Percentiles rank a stretch among this genome's conserved stretches.
phyloP scores from a whole-genome alignment of 2,888 invertebrate species.

The Junonia oenone region DNA sequence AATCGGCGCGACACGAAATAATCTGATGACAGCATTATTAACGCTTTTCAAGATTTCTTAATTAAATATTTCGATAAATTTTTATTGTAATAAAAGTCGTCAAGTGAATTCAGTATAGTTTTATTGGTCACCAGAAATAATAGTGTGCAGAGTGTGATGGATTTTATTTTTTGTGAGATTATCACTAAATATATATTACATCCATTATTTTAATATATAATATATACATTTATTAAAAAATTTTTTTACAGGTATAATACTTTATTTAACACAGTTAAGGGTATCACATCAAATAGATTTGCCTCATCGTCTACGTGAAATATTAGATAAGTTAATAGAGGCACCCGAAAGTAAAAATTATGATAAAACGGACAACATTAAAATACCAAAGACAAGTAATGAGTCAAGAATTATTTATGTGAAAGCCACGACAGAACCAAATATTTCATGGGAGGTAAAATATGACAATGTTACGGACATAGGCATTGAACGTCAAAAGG shows the following conservation, averaged over 20 bases:
- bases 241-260: slow-evolving; percentile 12
- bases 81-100: background rate
- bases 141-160: background rate
- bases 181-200: background rate
- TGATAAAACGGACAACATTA: background rate
- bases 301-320: slow-evolving; percentile 4
- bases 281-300: background rate
- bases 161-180: slow-evolving; percentile 2
- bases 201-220: background rate
- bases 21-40: slow-evolving; percentile 6
- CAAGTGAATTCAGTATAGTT: background rate
- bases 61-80: slow-evolving; percentile 16
- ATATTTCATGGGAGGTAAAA: background rate
- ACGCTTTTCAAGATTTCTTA: slow-evolving; percentile 17
- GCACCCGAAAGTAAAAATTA: slow-evolving; percentile 8
- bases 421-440: background rate
- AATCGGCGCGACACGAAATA: slow-evolving; percentile 8
- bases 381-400: background rate
- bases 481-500: background rate
- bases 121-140: background rate
- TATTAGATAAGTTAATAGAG: slow-evolving; percentile 11
- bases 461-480: background rate
- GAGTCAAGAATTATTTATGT: slow-evolving; percentile 6
- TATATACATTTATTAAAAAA: background rate
- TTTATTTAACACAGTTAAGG: background rate